Conservation (phyloP, 2,113 vertebrate genomes). For the Balaenoptera acutorostrata region DNA sequence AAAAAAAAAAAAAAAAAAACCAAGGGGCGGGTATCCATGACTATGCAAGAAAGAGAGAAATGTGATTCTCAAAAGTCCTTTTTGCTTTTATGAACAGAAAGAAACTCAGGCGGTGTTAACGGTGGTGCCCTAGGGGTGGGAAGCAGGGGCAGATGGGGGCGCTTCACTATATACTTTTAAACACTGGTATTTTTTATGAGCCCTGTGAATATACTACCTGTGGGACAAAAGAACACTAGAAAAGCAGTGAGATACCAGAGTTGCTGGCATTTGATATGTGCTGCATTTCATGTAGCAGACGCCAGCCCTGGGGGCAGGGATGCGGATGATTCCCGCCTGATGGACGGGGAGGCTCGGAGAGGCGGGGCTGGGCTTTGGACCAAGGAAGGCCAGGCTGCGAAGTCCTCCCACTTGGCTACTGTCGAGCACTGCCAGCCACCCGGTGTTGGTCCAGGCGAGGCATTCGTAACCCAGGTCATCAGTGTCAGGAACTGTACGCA, state of each 20-base stretch:
- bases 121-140: background rate
- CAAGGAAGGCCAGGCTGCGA: background rate
- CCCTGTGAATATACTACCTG: background rate
- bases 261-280: background rate
- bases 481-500: background rate
- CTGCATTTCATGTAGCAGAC: background rate
- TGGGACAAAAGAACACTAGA: fast-evolving
- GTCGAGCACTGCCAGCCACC: background rate
- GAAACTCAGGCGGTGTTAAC: background rate
- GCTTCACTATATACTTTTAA: background rate
- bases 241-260: background rate
- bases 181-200: background rate
- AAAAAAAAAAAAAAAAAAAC: background rate
- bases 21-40: fast-evolving
- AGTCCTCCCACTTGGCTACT: background rate
- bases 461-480: background rate
- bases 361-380: background rate
- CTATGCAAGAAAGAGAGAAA: background rate
- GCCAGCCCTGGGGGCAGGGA: background rate
- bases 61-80: background rate
- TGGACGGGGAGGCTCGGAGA: background rate
- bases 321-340: background rate
- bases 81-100: background rate
- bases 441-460: no score
- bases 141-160: fast-evolving